Evolutionary conservation across 1,140 invertebrate species (phyloP).

Genomic region (Wiebesia pumilae): DNA sequence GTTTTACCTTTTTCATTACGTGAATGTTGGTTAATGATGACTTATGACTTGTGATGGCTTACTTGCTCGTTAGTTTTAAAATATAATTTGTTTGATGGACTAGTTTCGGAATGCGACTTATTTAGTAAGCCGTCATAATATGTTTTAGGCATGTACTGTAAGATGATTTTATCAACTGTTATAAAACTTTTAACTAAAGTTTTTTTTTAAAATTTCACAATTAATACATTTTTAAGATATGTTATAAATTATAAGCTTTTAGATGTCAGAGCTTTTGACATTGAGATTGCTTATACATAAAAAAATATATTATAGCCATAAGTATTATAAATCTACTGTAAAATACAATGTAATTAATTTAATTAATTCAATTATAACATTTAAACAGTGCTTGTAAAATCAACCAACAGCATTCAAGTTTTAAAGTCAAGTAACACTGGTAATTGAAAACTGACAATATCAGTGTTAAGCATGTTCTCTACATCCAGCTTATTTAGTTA

Average conservation of each 20-base stretch:
- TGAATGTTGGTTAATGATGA: constrained; percentile 58
- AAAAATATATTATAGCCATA: constrained; percentile 26
- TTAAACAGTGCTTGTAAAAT: constrained; percentile 52
- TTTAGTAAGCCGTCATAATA: constrained; percentile 57
- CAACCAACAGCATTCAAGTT: constrained; percentile 60
- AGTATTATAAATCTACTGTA: constrained; percentile 19
- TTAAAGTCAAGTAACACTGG: constrained; percentile 56
- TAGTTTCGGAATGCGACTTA: constrained; percentile 64
- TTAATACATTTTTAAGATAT: background rate
- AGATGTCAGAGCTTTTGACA: background rate
- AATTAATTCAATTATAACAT: constrained; percentile 8
- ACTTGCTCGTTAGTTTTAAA: constrained; percentile 60
- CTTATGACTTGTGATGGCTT: constrained; percentile 61
- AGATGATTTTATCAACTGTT: constrained; percentile 45
- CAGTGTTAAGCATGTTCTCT: constrained; percentile 19
- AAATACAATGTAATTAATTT: constrained; percentile 17
- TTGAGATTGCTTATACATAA: constrained; percentile 31
- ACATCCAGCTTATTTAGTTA: constrained; percentile 38
- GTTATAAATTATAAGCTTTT: constrained; percentile 27
- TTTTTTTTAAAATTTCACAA: background rate
- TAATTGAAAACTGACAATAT: constrained; percentile 33
- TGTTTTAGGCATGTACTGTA: constrained; percentile 61
- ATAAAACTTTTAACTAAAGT: background rate
- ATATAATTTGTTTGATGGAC: constrained; percentile 66
- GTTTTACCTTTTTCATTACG: constrained; percentile 51